Evolutionary conservation across 1,140 invertebrate species (phyloP), one percentile per base, ranked within the genome.

Genomic region (Macrobrachium rosenbergii): DNA sequence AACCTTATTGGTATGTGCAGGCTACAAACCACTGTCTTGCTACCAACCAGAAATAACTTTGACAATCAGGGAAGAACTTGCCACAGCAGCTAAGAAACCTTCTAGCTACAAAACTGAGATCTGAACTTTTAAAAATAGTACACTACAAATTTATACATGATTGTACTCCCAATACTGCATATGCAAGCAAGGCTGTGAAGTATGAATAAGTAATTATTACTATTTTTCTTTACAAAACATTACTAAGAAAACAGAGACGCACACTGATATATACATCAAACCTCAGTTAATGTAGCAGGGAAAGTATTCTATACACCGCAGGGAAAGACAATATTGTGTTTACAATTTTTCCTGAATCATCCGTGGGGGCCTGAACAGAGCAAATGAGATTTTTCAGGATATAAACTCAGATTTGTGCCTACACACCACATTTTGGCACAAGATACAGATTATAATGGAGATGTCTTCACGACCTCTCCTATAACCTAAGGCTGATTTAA

Each of bases 391-490:
- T 63, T 45, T 81, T 81, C 60, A 81, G 79, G 79, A 43, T 67
- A 75, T 75, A 78, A 58, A 63, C 72, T 52, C 23, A 28, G 69
- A 45, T 87, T 82, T 81, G 85, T 87, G 85, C 85, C 85, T 87
- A 81, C 85, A 87, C 85, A 87, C 79, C 85, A 87, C 85, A 87
- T 87, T 87, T 52, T 87, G 85, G 85, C 85, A 87, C 85, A 87
- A 87, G 78, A 81, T 81, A 82, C 43, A 81, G 69, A 59, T 87
- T 72, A 81, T 43, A 62, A 60, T 64, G 69, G 59, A 78, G 69
- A 67, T 62, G 75, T 59, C 37, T 7, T 63, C 19, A 59, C 28
- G 45, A 78, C 78, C 78, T 72, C 3, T 75, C 59, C 11, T 52
- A 37, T 86, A 87, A 73, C 72, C 85, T 87, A 87, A 63, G 85